Base-by-base conservation (phyloP, 2,797 vertebrate genomes). In the Myripristis jacobus region DNA sequence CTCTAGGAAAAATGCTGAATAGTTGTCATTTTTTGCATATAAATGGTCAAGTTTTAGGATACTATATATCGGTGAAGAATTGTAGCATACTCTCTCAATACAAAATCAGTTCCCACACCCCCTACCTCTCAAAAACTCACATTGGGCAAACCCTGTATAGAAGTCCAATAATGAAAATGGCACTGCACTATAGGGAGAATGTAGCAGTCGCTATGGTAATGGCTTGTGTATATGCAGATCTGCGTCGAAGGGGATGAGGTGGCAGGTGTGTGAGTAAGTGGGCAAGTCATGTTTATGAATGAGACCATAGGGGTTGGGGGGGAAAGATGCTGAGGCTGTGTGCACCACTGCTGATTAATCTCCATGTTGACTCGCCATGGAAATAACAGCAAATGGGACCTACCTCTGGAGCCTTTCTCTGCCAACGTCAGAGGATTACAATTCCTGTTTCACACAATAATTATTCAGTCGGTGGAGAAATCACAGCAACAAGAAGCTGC, bases 231-330 rank as follows among this genome's bases (percentile, higher is more conserved):
- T 65, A 70, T 48, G 73, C 51, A 48, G 36, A 56, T 47, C 55
- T 54, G 66, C 36, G 57, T 27, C 18, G 7, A 38, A 22, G 60
- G 61, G 47, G 47, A 51, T 57, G 53, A 70, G 59, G 51, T 53
- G 76, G 71, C 75, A 79, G 65, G 51, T 79, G 53, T 60, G 72
- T 51, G 62, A 82, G 59, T 66, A 63, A 79, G 83, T 76, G 77
- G 79, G 71, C 36, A 57, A 48, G 52, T 73, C 53, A 67, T 77
- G 83, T 80, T 72, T 80, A 73, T 84, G 62, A 89, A 85, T 71
- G 82, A 86, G 74, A 58, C 61, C 31, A 62, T 0, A 29, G 53
- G 51, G 63, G 58, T 36, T 51, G 50, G 41, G 25, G 25, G 16
- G 48, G 46, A 29, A 69, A 68, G 65, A 66, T 48, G 72, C 62